Evolutionary conservation across 2,888 invertebrate genomes (phyloP), one percentile per base, ranked within the genome.

Genomic region (Dusona sp.): DNA sequence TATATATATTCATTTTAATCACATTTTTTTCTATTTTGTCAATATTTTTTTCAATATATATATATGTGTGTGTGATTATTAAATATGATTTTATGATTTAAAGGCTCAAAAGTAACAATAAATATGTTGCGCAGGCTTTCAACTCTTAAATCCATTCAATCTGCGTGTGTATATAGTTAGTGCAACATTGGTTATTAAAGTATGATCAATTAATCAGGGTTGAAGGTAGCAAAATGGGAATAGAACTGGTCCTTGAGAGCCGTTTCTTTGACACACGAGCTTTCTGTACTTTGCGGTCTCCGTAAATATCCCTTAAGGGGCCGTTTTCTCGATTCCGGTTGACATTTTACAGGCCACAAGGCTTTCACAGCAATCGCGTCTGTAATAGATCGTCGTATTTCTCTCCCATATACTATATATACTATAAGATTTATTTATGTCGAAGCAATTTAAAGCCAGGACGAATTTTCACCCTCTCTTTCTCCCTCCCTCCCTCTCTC

Each of bases 381-480:
- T 81, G 84, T 73, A 70, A 84, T 86, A 84, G 64, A 82, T 86
- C 74, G n/a, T 82, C 64, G 57, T 57, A 54, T 85, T 64, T 68
- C 77, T 79, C 74, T 77, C 65, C 70, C 13, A 45, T 36, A 61
- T 16, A 61, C 54, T 70, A 45, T 45, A 61, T 64, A 73, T 57
- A 64, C 72, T 25, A 61, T 61, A 61, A 61, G 81, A 86, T 89
- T 82, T 87, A 89, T 89, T 89, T 88, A 88, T 82, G 73, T 82
- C 84, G 68, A 67, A 84, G 86, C 85, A 86, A 88, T 88, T 88
- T 88, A 77, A 83, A 83, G 72, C 83, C 80, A 72, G 70, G 77
- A 79, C 65, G 68, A 86, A 81, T 85, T 80, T 85, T 84, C 87
- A 75, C 83, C 77, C 82, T 72, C 36, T 42, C 64, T 67, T 36